Evolutionary conservation across 2,888 invertebrate genomes (phyloP), one percentile per base, ranked within the genome.

Genomic region (Exephanes ischioxanthus): DNA sequence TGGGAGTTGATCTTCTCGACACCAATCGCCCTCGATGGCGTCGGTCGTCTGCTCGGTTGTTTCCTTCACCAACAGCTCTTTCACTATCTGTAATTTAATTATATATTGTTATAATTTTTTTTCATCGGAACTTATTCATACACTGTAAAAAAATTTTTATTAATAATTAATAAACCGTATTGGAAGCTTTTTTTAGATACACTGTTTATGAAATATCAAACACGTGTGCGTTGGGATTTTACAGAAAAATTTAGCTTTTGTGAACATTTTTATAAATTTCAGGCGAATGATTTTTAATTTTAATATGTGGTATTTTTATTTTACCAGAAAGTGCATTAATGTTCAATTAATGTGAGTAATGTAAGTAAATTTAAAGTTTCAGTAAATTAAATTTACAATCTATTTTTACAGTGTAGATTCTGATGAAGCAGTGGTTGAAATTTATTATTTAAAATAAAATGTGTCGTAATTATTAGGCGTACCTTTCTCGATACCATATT

Each of bases 401-500:
- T 37, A 37, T 37, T 37, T 37, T 37, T 37, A 9, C 7, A 9
- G 9, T 1, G 6, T 30, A 61, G 1, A 9, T 48, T 53, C 82
- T 45, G 75, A 84, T 70, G 22, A 67, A 77, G 45, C 45, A 79
- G 16, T 66, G 33, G 67, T 51, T 55, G 51, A 58, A 0, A 51
- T 66, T 9, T 80, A 22, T 22, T 22, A 33, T 76, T 45, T 19
- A 30, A 19, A 37, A 61, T 30, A 1, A 33, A 33, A 33, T 61
- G 22, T 53, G 6, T 19, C n/a, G 19, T 9, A n/a, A 9, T 3
- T 14, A 53, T 75, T 1, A 33, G 48, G 22, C 55, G 92, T 92
- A 97, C 97, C 95, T 98, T 97, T 92, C 99, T 96, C 3, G 99
- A 98, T 75, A 99, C 98, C 92, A 99, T 98, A 93, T 98, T 98